A percentile compares a stretch with the other conserved stretches of the same genome.
These are phyloP conservation scores for Halocynthia roretzi DNA, from an alignment of 23 tunicate genomes.

Conservation along the genomic window DNA sequence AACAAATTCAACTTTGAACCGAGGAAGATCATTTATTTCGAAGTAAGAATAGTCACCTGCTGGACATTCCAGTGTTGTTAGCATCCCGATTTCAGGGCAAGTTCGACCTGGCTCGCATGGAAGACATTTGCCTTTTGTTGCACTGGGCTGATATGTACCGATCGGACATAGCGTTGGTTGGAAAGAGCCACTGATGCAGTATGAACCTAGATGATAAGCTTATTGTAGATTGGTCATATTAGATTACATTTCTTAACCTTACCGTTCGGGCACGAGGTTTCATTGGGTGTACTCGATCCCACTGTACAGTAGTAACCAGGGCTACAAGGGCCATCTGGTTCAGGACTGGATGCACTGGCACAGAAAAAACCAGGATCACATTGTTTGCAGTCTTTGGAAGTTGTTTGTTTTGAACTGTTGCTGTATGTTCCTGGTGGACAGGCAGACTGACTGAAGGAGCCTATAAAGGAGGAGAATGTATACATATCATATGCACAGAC, in stretches of 20 bases:
- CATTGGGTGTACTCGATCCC: conserved; percentile 27
- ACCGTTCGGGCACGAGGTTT: conserved; percentile 50
- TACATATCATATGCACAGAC: neutral
- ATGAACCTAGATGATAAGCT: conserved; percentile 39
- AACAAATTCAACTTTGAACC: neutral
- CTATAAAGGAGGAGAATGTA: conserved; percentile 12
- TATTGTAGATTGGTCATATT: neutral
- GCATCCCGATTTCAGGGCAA: conserved; percentile 68
- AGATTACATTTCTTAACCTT: neutral
- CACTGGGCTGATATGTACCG: conserved; percentile 70
- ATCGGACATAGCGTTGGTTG: conserved; percentile 49
- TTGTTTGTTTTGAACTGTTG: conserved; percentile 48
- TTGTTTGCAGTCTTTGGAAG: conserved; percentile 62
- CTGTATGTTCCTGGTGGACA: conserved; percentile 73
- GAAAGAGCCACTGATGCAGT: conserved; percentile 38
- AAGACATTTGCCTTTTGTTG: conserved; percentile 27
- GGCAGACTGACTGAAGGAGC: conserved; percentile 38
- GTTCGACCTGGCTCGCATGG: conserved; percentile 84
- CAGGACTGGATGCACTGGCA: conserved; percentile 42
- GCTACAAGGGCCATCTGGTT: conserved; percentile 62
- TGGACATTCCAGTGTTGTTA: conserved; percentile 53
- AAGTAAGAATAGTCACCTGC: conserved; percentile 26
- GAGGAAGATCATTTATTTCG: neutral
- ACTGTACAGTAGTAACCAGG: conserved; percentile 65
- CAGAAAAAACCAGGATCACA: conserved; percentile 88